phyloP scores from a whole-genome alignment of 2,797 vertebrate species.

The Aplochiton taeniatus region DNA sequence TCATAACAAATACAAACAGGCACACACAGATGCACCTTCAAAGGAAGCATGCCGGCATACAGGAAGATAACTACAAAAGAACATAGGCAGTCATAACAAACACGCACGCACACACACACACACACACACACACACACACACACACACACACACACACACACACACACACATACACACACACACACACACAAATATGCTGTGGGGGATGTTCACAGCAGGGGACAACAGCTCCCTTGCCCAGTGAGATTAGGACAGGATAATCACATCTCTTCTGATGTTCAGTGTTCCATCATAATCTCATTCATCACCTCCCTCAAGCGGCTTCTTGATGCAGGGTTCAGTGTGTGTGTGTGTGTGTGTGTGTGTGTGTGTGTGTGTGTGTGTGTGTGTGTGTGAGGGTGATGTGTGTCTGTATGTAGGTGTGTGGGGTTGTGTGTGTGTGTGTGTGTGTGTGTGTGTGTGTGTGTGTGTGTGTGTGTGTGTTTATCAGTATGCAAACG shows the following conservation, averaged over 20 bases:
- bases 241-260: constrained; percentile 64
- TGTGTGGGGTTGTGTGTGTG: constrained; percentile 12
- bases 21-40: too few species aligned
- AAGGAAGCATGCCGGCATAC: too few species aligned
- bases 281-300: constrained; percentile 40
- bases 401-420: too few species aligned
- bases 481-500: too few species aligned
- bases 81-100: too few species aligned
- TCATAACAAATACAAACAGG: too few species aligned
- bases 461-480: constrained; percentile 7
- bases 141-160: constrained; percentile 24
- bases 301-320: constrained; percentile 21
- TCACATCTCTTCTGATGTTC: constrained; percentile 50
- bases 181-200: neutral
- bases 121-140: constrained; percentile 29
- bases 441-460: constrained; percentile 10
- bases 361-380: constrained; percentile 4
- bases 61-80: too few species aligned
- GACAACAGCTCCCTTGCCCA: constrained; percentile 9
- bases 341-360: constrained; percentile 11
- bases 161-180: constrained; percentile 5
- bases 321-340: constrained; percentile 18
- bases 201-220: neutral
- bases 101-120: constrained; percentile 5
- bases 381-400: neutral